phyloP scores from a whole-genome alignment of 23 tunicate species.

The Trididemnum nubilum region DNA sequence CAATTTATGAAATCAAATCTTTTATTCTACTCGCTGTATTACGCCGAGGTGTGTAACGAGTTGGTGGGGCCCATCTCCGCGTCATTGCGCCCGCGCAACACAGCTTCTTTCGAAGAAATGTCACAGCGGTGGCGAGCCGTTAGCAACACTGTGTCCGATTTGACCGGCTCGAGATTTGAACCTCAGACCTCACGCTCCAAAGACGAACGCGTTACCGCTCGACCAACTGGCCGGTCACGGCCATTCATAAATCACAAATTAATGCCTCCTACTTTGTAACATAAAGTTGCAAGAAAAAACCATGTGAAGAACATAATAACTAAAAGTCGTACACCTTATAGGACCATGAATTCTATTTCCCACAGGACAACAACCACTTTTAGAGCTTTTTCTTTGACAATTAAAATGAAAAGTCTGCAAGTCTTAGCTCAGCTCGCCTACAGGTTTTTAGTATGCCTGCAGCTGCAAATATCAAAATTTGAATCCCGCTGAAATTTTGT shows the following conservation, averaged over 20 bases:
- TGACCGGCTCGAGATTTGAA: background rate
- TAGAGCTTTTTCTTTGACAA: background rate
- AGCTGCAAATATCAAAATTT: too few species aligned
- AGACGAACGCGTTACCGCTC: too few species aligned
- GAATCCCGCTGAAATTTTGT: too few species aligned
- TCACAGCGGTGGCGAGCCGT: constrained; percentile 2
- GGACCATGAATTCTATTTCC: background rate
- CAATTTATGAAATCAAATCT: background rate
- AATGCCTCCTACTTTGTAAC: too few species aligned
- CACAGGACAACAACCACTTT: background rate
- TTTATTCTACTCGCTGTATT: background rate
- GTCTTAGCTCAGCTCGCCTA: background rate
- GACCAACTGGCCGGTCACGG: too few species aligned
- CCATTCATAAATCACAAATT: too few species aligned
- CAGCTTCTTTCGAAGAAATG: too few species aligned
- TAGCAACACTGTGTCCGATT: background rate
- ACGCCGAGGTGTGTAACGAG: background rate
- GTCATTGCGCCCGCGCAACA: background rate
- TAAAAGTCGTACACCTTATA: too few species aligned
- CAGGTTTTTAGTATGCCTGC: too few species aligned
- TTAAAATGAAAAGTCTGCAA: background rate
- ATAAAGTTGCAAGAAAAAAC: too few species aligned
- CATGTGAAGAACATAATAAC: too few species aligned
- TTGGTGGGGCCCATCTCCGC: background rate
- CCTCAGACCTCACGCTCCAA: background rate